Evolutionary conservation across 2,113 vertebrate genomes (phyloP), one percentile per base, ranked within the genome.

Genomic region (Muntiacus reevesi): DNA sequence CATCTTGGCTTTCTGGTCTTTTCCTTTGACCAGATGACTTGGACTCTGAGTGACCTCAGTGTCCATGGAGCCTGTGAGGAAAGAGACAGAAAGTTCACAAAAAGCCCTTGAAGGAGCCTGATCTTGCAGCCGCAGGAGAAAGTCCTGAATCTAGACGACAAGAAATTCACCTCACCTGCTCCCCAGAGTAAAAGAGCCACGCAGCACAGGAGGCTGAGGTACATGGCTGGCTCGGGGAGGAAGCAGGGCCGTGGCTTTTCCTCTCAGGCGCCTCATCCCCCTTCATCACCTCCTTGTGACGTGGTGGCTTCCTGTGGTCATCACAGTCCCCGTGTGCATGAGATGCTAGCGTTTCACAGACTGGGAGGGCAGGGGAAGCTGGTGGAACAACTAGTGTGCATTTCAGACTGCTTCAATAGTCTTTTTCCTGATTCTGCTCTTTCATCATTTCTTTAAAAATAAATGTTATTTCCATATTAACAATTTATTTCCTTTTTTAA

Each of bases 1-100:
- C 40, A 97, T 94, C 47, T 62, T 82, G 28, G 93, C 83, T 92
- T 45, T 94, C 64, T 97, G 87, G 9, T 25, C 83, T 59, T 71
- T 94, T 43, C 47, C 93, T 97, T 40, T 96, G 83, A 97, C 45
- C 62, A 94, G 43, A 25, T 90, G 15, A 50, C 87, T 28, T 8
- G 90, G 96, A 27, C 1, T 96, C 79, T 98, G 97, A 30, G 14
- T 92, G 71, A 98, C 91, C 43, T 74, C 30, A 4, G 82, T 54
- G 21, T 92, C 87, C 67, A 10, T 0, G 36, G 87, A 91, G 4
- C 54, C 97, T 97, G 45, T 71, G 59, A 8, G 25, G 33, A 74
- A 92, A 45, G 40, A 84, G 45, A 89, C 6, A 91, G 30, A 83
- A 47, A 25, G 47, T 97, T 16, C 12, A 45, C 43, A 6, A 16